Base-by-base conservation (phyloP, 2,888 invertebrate genomes). In the Dusona sp. region DNA sequence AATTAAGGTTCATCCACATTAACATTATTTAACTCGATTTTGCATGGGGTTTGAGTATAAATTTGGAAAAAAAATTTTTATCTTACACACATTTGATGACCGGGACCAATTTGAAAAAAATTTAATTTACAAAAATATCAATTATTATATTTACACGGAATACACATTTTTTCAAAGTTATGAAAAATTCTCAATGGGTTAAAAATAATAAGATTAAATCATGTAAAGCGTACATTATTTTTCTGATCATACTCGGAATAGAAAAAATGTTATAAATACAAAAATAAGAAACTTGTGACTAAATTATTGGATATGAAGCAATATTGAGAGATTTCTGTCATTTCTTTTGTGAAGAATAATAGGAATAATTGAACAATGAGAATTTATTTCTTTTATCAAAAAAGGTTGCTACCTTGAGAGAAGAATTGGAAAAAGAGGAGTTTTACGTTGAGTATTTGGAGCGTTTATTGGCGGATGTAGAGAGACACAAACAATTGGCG, bases 381-480 rank as follows among this genome's bases (percentile, higher is more conserved):
- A 61, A 61, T 61, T 11, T 65, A 33, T 64, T 75, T 33, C 36
- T 22, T 22, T 64, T 38, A 22, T 7, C 42, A 36, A 72, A 72
- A 75, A 38, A 95, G 92, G 95, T 98, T 89, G 95, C 96, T 89
- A 96, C 97, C 91, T 95, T 98, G 82, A 96, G 96, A 93, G 97
- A 98, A 94, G 98, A 98, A 94, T 95, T 98, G 89, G 98, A 98
- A 93, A 98, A 98, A 94, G 98, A 98, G 94, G 97, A 98, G 93
- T 97, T 98, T 92, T 98, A 98, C 93, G 98, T 98, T 16, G 98
- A 98, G 93, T 98, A 98, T 94, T 95, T 98, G 92, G 98, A 98
- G 93, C 96, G 97, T 88, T 94, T 98, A 89, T 94, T 98, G 81
- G 97, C 97, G 83, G 98, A 98, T 95, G 98, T 98, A 13, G 98